Evolutionary conservation across 2,113 vertebrate genomes (phyloP).

Genomic region (Saimiri boliviensis): DNA sequence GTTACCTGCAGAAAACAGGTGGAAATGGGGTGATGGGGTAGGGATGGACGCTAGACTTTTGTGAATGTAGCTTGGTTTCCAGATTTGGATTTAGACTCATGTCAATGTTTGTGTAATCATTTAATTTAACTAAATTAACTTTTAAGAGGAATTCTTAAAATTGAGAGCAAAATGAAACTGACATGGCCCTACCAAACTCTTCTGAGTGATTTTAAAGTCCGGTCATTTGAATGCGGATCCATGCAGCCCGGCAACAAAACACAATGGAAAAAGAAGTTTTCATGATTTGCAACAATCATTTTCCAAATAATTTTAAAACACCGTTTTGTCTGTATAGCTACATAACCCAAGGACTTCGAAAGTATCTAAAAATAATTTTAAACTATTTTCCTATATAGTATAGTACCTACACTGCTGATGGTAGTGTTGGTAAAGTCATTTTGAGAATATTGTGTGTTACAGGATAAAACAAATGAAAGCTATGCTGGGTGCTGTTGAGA

Average conservation of each 20-base stretch:
- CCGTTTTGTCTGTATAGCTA: not conserved
- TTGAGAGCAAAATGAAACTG: not conserved
- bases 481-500: fast-evolving
- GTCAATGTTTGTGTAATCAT: not conserved
- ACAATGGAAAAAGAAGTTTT: not conserved
- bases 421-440: too few species aligned
- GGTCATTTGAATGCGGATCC: not conserved
- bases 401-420: not conserved
- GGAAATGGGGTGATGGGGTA: not conserved
- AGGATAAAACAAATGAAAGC: not conserved
- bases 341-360: not conserved
- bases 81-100: not conserved
- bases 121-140: not conserved
- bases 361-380: not conserved
- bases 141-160: not conserved
- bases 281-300: not conserved
- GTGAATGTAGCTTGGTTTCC: not conserved
- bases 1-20: not conserved
- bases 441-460: not conserved
- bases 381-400: not conserved
- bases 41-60: not conserved
- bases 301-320: not conserved
- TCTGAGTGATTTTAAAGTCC: not conserved
- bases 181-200: not conserved
- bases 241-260: not conserved